Conservation (phyloP, 30 jellyfish, hydroid and myxozoan species). For the Chrysaora quinquecirrha region DNA sequence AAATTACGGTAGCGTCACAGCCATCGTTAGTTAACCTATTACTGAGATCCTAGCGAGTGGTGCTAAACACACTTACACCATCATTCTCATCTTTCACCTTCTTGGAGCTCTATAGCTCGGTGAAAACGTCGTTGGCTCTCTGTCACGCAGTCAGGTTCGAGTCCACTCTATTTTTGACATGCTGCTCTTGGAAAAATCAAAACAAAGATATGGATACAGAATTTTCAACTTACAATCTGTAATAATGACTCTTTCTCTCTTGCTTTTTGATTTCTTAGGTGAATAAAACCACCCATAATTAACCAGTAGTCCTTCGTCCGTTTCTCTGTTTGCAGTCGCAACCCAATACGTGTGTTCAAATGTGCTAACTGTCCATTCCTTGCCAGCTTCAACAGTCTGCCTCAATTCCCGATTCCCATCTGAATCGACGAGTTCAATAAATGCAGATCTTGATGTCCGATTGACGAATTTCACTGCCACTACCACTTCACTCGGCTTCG, state of each 20-base stretch:
- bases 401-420: constrained; percentile 76
- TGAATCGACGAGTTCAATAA: constrained; percentile 60
- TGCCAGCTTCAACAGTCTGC: constrained; percentile 76
- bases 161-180: too few species aligned
- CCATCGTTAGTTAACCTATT: too few species aligned
- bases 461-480: constrained; percentile 84
- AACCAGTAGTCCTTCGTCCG: constrained; percentile 89
- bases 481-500: constrained; percentile 63
- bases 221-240: constrained; percentile 83
- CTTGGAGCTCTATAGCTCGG: too few species aligned
- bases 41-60: too few species aligned
- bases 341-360: constrained; percentile 89
- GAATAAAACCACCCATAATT: constrained; percentile 97
- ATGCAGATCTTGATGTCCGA: constrained; percentile 84
- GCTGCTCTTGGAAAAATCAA: not conserved
- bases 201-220: too few species aligned
- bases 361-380: constrained; percentile 83
- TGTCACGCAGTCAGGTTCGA: too few species aligned
- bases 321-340: constrained; percentile 83
- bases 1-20: too few species aligned
- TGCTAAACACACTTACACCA: too few species aligned
- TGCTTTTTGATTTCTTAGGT: constrained; percentile 81
- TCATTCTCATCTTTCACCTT: too few species aligned
- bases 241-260: constrained; percentile 78
- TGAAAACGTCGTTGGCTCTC: too few species aligned